Base-by-base conservation (phyloP, 2,113 vertebrate species). In the Otocyon megalotis region DNA sequence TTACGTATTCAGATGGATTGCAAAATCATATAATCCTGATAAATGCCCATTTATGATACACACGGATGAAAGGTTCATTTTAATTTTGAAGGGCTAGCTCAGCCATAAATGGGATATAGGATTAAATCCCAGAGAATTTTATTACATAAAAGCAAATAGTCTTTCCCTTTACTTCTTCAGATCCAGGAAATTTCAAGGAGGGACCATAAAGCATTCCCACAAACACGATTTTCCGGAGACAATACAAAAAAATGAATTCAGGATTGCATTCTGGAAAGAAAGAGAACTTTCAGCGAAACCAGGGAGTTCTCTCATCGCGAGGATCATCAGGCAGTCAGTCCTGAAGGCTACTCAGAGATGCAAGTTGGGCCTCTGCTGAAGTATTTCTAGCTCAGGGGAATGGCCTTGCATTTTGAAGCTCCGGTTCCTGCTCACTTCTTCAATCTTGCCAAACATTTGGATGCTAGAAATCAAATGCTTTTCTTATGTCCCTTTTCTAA, bases 11-110 rank as follows among this genome's bases (percentile, higher is more conserved):
- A 99, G 99, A 99, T 99, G 99, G 99, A 99, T 99, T 99, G 99
- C 98, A 98, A 99, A 99, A 99, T 99, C 99, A 98, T 98, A 99
- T 99, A 99, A 99, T 99, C 99, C 99, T 99, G 99, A 99, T 99
- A 99, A 99, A 99, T 99, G 99, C 99, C 98, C 99, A 99, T 99
- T 99, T 99, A 99, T 99, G 99, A 99, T 99, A 99, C 98, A 99
- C 99, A 99, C 30, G 98, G 98, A 99, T 99, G 99, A 99, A 99
- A 99, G 99, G 98, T 99, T 99, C 99, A 99, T 99, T 99, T 99
- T 99, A 99, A 99, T 99, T 99, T 99, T 99, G 99, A 99, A 99
- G 99, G 99, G 99, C 99, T 98, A 99, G 98, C 99, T 98, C 98
- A 98, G 98, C 98, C 98, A 99, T 99, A 99, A 99, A 99, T 99